Conservation (phyloP, 2,113 vertebrate genomes). For the Xyrauchen texanus region DNA sequence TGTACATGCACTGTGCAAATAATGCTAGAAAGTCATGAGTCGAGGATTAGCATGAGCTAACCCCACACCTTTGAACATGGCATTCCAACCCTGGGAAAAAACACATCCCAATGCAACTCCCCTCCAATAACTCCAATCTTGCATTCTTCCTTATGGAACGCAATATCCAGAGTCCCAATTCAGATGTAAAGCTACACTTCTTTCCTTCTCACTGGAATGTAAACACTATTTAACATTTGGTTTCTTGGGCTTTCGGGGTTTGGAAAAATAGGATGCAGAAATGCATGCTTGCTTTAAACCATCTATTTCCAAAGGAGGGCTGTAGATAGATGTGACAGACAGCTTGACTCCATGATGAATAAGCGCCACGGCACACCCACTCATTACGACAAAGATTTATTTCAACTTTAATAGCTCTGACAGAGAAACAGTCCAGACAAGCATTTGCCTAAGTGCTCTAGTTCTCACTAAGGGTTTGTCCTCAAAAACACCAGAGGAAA, state of each 20-base stretch:
- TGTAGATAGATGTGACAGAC: conserved; percentile 35
- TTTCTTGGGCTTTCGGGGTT: conserved; percentile 34
- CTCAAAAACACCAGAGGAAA: not conserved
- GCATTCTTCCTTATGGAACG: not conserved
- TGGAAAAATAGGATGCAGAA: conserved; percentile 20
- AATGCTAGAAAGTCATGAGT: conserved; percentile 39
- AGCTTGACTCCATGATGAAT: conserved; percentile 37
- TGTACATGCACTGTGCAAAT: not conserved
- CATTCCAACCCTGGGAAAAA: conserved; percentile 17
- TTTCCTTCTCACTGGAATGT: conserved; percentile 20
- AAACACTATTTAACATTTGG: conserved; percentile 29
- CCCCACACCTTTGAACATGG: conserved; percentile 37
- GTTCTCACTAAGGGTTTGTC: not conserved
- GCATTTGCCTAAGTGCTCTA: not conserved
- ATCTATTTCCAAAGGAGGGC: not conserved
- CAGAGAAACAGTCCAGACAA: conserved; percentile 25
- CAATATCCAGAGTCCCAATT: not conserved
- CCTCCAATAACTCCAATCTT: not conserved
- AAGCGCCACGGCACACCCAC: conserved; percentile 35
- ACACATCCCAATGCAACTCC: not conserved
- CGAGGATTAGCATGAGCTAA: conserved; percentile 43
- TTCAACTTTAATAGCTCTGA: conserved; percentile 30
- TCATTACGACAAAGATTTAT: conserved; percentile 50
- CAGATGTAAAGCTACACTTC: conserved; percentile 8
- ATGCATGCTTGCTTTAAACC: conserved; percentile 10